Base-by-base conservation (phyloP, 2,888 invertebrate genomes). In the Hypomecis punctinalis region DNA sequence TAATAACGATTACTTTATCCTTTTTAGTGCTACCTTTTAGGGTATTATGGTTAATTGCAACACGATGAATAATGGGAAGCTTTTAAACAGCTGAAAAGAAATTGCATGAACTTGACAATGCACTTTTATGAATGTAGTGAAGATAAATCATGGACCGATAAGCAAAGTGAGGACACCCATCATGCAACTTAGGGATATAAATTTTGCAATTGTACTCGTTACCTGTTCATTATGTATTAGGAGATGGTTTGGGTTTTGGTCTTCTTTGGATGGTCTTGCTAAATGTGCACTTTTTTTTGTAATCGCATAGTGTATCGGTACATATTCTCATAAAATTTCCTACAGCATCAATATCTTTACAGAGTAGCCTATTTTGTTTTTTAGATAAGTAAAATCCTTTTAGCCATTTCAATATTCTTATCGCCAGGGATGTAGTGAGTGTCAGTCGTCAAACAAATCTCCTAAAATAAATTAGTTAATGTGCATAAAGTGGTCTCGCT, bases 401-500 rank as follows among this genome's bases (percentile, higher is more conserved):
- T 79, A 82, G 76, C 71, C 69, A 75, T 77, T 78, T 76, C 68
- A 73, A 76, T 74, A 66, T 73, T 64, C 74, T 83, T 85, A 85
- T 84, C 84, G 71, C 64, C 67, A 65, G 75, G 76, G 77, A 79
- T 76, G 76, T 76, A 78, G 74, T 71, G 75, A 78, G 76, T 79
- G 82, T 84, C 83, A 87, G 76, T 80, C 82, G 80, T 86, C 87
- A 86, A 83, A 78, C 77, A 81, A 85, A 84, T 83, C 80, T 82
- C 80, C 82, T 73, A 87, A 87, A 88, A 88, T 84, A 87, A 90
- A 89, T 89, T 84, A 83, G 84, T 84, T 86, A 86, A 85, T 85
- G 84, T 83, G 81, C 84, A 82, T 83, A 85, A 89, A 90, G 89
- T 87, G 90, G 87, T 76, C 84, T 75, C 71, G 84, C 79, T 90